Conservation (phyloP, 64 coral and sea anemone genomes). For the Porites australiensis region DNA sequence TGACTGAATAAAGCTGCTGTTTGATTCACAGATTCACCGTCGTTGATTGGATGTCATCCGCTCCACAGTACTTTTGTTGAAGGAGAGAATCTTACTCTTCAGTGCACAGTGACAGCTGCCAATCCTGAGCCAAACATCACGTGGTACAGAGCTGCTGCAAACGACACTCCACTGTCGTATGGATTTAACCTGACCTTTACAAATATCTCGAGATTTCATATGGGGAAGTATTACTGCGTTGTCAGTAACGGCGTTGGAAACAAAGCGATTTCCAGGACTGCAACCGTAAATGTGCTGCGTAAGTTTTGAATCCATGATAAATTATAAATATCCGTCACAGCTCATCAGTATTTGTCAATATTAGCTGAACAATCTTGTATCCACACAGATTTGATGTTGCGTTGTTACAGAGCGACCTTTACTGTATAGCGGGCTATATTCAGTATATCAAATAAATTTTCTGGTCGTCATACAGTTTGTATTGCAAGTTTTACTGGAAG, state of each 20-base stretch:
- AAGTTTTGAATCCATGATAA: background rate
- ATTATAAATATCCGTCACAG: background rate
- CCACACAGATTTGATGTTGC: too few relatives aligned
- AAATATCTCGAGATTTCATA: background rate
- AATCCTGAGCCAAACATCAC: constrained; percentile 9
- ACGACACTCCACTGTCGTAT: background rate
- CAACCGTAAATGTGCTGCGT: too few relatives aligned
- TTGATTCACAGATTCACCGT: too few relatives aligned
- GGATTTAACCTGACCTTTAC: background rate
- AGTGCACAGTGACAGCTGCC: background rate
- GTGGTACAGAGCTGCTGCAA: background rate
- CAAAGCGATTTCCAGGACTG: background rate
- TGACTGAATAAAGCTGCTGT: too few relatives aligned
- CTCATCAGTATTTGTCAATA: too few relatives aligned
- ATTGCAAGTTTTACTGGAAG: too few relatives aligned
- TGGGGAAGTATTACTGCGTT: background rate
- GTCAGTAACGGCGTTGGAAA: background rate
- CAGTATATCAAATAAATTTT: too few relatives aligned
- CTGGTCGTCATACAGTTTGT: too few relatives aligned
- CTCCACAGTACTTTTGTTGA: background rate
- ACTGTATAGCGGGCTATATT: too few relatives aligned
- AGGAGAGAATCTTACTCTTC: background rate
- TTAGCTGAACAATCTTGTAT: too few relatives aligned
- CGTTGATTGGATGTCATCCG: too few relatives aligned
- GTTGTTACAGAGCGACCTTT: too few relatives aligned